Conservation (phyloP, 2,113 vertebrate genomes). For the Chlamydotis undulata region DNA sequence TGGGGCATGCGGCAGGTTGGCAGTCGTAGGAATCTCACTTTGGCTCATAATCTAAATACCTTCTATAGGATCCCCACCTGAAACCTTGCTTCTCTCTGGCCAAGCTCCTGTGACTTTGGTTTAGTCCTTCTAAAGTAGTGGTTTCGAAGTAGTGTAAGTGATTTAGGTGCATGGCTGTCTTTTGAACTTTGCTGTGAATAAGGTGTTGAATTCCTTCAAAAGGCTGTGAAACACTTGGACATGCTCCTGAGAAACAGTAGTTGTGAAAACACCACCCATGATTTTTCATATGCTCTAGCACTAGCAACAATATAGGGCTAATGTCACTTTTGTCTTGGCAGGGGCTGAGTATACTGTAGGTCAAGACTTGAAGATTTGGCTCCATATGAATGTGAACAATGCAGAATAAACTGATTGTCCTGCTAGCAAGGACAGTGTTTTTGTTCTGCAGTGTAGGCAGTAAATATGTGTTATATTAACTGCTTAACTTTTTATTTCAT, state of each 20-base stretch:
- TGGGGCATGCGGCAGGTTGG: slow-evolving; percentile 56
- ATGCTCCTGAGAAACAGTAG: neutral
- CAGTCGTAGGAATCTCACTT: slow-evolving; percentile 46
- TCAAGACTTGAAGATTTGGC: neutral
- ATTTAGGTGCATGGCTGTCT: neutral
- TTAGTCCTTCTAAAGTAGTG: neutral
- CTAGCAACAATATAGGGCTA: neutral
- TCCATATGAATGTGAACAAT: neutral
- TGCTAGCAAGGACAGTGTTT: neutral
- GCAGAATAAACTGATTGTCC: neutral
- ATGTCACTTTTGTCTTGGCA: neutral
- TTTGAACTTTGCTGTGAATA: neutral
- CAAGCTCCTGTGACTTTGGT: neutral
- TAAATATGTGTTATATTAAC: slow-evolving; percentile 35
- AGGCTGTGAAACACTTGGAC: neutral
- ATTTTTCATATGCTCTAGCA: neutral
- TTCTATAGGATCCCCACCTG: neutral
- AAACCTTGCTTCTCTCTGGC: neutral
- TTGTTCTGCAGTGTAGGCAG: neutral
- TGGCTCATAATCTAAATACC: neutral
- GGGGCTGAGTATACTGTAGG: neutral
- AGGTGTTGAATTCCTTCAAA: neutral
- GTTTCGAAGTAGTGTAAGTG: neutral
- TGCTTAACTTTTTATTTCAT: slow-evolving; percentile 16
- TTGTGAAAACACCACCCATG: neutral